phyloP scores from a whole-genome alignment of 2,113 vertebrate species.

The Poeciliopsis prolifica region DNA sequence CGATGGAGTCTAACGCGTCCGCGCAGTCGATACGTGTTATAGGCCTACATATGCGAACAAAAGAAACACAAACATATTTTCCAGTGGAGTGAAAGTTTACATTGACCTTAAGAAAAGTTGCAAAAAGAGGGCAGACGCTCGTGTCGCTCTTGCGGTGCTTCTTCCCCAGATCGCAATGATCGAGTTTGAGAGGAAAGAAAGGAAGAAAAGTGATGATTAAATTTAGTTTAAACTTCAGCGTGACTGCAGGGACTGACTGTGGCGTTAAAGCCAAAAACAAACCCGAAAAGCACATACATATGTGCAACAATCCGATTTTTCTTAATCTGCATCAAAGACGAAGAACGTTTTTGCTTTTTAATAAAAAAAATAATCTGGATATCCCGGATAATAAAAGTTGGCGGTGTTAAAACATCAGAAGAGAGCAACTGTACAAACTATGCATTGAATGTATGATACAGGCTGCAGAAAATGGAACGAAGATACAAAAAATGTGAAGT shows the following conservation, averaged over 20 bases:
- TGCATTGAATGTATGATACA: constrained; percentile 83
- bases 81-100: constrained; percentile 78
- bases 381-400: constrained; percentile 31
- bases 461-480: constrained; percentile 38
- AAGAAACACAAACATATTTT: constrained; percentile 67
- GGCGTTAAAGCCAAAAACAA: constrained; percentile 11
- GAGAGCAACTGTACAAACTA: constrained; percentile 78
- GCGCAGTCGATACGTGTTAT: constrained; percentile 63
- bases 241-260: constrained; percentile 23
- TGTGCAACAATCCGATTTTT: background rate
- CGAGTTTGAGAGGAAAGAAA: constrained; percentile 49
- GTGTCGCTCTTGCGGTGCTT: constrained; percentile 56
- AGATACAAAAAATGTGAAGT: constrained; percentile 2
- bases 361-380: constrained; percentile 30
- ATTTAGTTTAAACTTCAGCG: constrained; percentile 35
- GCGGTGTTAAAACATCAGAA: constrained; percentile 47
- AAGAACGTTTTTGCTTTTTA: background rate
- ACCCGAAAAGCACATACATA: background rate
- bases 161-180: constrained; percentile 61
- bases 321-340: no score
- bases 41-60: constrained; percentile 54
- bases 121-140: constrained; percentile 56
- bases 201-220: background rate
- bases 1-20: constrained; percentile 33
- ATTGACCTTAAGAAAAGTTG: constrained; percentile 62